Conservation (phyloP, 2,113 vertebrate species). For the Seriola dumerili region DNA sequence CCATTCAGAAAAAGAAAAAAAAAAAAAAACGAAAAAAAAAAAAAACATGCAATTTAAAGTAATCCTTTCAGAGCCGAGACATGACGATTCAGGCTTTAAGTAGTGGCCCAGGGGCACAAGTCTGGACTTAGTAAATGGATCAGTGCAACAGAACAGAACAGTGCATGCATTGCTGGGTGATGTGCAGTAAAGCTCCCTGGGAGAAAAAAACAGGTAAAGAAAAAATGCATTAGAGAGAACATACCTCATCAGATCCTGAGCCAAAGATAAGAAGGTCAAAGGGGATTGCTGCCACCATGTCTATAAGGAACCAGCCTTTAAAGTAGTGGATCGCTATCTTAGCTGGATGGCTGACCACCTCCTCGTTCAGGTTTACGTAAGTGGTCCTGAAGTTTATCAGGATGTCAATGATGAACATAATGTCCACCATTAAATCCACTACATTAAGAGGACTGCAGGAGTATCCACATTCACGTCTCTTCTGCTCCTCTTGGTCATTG, state of each 20-base stretch:
- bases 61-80: slow-evolving; percentile 77
- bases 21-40: slow-evolving; percentile 47
- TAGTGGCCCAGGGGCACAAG: slow-evolving; percentile 64
- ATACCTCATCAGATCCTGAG: slow-evolving; percentile 99
- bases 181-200: slow-evolving; percentile 50
- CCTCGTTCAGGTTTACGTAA: slow-evolving; percentile 97
- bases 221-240: slow-evolving; percentile 65
- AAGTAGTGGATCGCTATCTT: slow-evolving; percentile 99
- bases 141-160: slow-evolving; percentile 19
- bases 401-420: slow-evolving; percentile 99
- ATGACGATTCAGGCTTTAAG: slow-evolving; percentile 76
- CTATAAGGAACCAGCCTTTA: slow-evolving; percentile 99
- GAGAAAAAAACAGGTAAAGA: slow-evolving; percentile 29
- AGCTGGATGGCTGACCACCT: slow-evolving; percentile 98
- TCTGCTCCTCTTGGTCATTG: slow-evolving; percentile 95
- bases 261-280: slow-evolving; percentile 99
- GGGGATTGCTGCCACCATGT: slow-evolving; percentile 99
- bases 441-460: slow-evolving; percentile 98
- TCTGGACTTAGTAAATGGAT: slow-evolving; percentile 66
- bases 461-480: slow-evolving; percentile 95
- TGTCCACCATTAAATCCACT: slow-evolving; percentile 98
- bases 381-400: slow-evolving; percentile 99
- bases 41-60: slow-evolving; percentile 81
- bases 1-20: slow-evolving; percentile 79
- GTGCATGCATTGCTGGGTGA: slow-evolving; percentile 18